Evolutionary conservation across 2,888 invertebrate genomes (phyloP).

Genomic region (Encarsia formosa): DNA sequence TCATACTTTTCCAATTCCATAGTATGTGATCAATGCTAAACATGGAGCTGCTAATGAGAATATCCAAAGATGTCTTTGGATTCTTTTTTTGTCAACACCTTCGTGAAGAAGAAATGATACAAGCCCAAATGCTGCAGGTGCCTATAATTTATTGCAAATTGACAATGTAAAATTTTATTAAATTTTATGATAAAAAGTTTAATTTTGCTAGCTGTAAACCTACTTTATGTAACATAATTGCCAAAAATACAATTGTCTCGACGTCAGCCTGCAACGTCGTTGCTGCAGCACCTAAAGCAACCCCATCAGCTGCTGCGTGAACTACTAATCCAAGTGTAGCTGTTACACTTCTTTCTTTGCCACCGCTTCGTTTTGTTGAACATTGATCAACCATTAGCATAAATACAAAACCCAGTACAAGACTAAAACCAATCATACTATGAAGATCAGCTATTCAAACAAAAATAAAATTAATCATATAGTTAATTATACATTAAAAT

Average conservation of each 20-base stretch:
- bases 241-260: slow-evolving; percentile 95
- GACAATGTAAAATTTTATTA: too few species aligned
- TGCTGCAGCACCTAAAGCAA: slow-evolving; percentile 96
- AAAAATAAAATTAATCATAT: background rate
- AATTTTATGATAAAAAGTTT: background rate
- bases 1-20: slow-evolving; percentile 75
- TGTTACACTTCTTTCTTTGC: slow-evolving; percentile 74
- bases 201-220: slow-evolving; percentile 3
- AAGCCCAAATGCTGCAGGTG: slow-evolving; percentile 96
- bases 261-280: slow-evolving; percentile 94
- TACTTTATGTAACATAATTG: slow-evolving; percentile 97
- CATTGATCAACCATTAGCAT: slow-evolving; percentile 95
- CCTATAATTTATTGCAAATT: slow-evolving; percentile 53
- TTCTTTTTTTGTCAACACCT: slow-evolving; percentile 83
- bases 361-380: slow-evolving; percentile 58
- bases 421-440: slow-evolving; percentile 82
- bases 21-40: slow-evolving; percentile 85
- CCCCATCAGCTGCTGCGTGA: slow-evolving; percentile 98
- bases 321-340: slow-evolving; percentile 96
- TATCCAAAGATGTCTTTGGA: slow-evolving; percentile 82
- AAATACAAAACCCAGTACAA: slow-evolving; percentile 94
- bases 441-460: slow-evolving; percentile 60
- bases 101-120: slow-evolving; percentile 96
- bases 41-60: slow-evolving; percentile 92
- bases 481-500: background rate